Evolutionary conservation across 1,140 invertebrate genomes (phyloP).

Genomic region (Drosophila obscura): DNA sequence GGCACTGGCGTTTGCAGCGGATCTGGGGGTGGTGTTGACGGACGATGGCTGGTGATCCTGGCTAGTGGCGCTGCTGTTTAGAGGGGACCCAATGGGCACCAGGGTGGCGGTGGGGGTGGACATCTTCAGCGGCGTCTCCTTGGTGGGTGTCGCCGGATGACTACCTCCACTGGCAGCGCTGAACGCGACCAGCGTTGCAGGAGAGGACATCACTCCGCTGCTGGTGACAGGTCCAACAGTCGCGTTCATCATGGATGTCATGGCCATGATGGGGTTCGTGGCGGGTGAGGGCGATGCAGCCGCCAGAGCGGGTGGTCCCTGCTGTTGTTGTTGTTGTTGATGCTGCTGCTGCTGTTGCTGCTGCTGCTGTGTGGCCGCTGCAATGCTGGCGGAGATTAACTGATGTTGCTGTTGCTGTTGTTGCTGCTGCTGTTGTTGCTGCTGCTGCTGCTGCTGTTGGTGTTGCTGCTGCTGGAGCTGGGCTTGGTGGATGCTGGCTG

Average conservation of each 20-base stretch:
- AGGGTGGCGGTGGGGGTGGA: slow-evolving; percentile 70
- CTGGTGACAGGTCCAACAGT: slow-evolving; percentile 52
- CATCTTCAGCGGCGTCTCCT: slow-evolving; percentile 35
- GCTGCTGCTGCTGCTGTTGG: slow-evolving; percentile 20
- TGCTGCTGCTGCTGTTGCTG: slow-evolving; percentile 65
- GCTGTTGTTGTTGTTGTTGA: slow-evolving; percentile 40
- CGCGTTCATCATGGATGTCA: slow-evolving; percentile 81
- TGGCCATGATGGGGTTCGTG: slow-evolving; percentile 78
- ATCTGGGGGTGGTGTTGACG: slow-evolving; percentile 12
- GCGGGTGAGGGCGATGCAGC: slow-evolving; percentile 67
- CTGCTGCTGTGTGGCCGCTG: slow-evolving; percentile 60
- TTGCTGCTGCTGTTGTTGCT: slow-evolving; percentile 52
- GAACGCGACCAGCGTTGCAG: slow-evolving; percentile 47
- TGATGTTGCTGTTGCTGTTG: slow-evolving; percentile 63
- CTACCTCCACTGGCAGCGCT: slow-evolving; percentile 36
- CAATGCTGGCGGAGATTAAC: slow-evolving; percentile 51
- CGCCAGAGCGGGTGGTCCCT: slow-evolving; percentile 36
- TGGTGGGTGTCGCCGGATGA: slow-evolving; percentile 55
- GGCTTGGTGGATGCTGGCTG: slow-evolving; percentile 52
- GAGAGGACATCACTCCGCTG: slow-evolving; percentile 35
- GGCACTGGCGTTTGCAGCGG: slow-evolving; percentile 5
- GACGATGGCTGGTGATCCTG: slow-evolving; percentile 19
- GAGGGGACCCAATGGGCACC: slow-evolving; percentile 81
- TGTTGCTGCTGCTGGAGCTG: neutral
- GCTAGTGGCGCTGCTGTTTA: slow-evolving; percentile 6